Conservation (phyloP, 2,113 vertebrate genomes). For the Laterallus jamaicensis region DNA sequence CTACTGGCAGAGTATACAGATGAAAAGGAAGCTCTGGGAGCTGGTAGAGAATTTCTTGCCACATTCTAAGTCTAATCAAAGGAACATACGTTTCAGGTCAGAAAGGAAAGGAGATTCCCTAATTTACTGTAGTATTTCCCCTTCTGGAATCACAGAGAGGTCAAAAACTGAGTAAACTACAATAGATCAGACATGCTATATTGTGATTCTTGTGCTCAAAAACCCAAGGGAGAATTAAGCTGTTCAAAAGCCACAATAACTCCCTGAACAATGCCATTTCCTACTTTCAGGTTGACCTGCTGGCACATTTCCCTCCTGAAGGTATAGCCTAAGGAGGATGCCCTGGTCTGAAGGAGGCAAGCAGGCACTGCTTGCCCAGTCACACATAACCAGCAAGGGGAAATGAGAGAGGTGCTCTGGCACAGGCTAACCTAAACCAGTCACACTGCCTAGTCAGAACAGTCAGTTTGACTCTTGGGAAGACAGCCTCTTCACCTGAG, state of each 20-base stretch:
- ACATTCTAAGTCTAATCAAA: slow-evolving; percentile 42
- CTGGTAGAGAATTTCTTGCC: slow-evolving; percentile 30
- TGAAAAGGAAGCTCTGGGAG: slow-evolving; percentile 55
- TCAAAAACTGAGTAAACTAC: neutral
- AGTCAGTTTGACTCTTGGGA: neutral
- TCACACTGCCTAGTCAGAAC: neutral
- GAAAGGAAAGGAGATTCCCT: neutral
- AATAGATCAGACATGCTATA: neutral
- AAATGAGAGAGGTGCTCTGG: neutral
- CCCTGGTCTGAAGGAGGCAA: neutral
- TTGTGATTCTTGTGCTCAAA: neutral
- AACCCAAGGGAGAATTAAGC: neutral
- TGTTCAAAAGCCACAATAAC: neutral
- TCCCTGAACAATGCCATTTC: neutral
- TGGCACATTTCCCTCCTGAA: neutral
- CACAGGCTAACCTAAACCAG: neutral
- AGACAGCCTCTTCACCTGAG: neutral
- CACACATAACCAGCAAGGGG: fast-evolving
- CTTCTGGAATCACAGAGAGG: neutral
- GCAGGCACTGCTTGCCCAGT: neutral
- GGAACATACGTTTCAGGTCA: neutral
- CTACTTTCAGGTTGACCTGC: neutral
- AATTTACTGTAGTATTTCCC: neutral
- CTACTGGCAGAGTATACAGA: slow-evolving; percentile 24
- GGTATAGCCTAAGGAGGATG: neutral